A percentile compares a stretch with the other conserved stretches of the same genome.
Evolutionary conservation across 2,888 invertebrate genomes (phyloP).

Genomic region (Agrenia bidenticulata): DNA sequence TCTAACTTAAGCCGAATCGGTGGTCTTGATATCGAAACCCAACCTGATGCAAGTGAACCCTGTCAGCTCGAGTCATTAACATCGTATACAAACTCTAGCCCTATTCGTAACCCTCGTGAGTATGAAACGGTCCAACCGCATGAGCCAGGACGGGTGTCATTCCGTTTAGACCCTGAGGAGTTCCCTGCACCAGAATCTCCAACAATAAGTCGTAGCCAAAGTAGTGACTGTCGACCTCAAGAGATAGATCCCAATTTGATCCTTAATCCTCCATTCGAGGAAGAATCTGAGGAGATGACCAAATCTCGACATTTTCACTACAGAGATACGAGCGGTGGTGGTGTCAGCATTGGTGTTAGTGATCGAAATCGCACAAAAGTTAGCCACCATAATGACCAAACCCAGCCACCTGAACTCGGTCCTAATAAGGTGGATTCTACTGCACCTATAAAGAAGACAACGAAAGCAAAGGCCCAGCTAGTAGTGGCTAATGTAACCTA

Average conservation of each 20-base stretch:
- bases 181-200: neutral
- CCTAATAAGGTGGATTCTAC: neutral
- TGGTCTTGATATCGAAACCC: neutral
- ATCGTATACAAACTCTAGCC: neutral
- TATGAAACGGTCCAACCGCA: neutral
- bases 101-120: neutral
- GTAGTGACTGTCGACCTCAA: neutral
- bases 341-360: constrained; percentile 30
- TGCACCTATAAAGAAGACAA: constrained; percentile 6
- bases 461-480: constrained; percentile 40
- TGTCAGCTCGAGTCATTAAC: neutral
- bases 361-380: constrained; percentile 18
- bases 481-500: constrained; percentile 51
- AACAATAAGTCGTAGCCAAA: constrained; percentile 1
- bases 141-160: constrained; percentile 11
- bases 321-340: constrained; percentile 12
- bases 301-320: constrained; percentile 18
- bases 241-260: neutral
- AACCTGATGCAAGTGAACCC: constrained; percentile 10
- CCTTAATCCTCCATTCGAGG: neutral
- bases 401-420: no score
- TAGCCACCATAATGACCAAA: constrained; percentile 1
- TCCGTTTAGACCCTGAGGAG: constrained; percentile 15
- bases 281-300: constrained; percentile 32
- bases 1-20: constrained; percentile 14